Base-by-base conservation (phyloP, 1,140 invertebrate species). In the Solenopsis fugax region DNA sequence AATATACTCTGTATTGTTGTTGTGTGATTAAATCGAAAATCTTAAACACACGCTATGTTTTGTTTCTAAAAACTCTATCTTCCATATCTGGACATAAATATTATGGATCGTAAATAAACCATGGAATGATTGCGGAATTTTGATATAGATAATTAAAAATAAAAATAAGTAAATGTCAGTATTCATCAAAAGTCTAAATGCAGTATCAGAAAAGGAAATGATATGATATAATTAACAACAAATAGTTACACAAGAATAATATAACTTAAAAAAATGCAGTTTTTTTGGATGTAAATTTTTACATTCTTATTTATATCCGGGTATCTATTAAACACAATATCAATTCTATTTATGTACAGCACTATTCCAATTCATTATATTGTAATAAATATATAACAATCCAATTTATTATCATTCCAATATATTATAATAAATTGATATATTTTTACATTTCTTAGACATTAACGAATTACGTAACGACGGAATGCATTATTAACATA, bases 1-100 rank as follows among this genome's bases (percentile, higher is more conserved):
- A 95, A 95, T 90, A 94, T 95, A 95, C 87, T 93, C 93, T 95
- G 94, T 95, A 95, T 95, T 95, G 93, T 94, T 95, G 94, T 95
- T 95, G 94, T 95, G 94, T 95, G 94, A 95, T 95, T 95, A 94
- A 94, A 95, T 94, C 92, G 89, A 93, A 93, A 94, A 85, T n/a
- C 48, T 77, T 24, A 65, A 77, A 85, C n/a, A 45, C 16, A 77
- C 10, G 12, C 1, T 21, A 34, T 9, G n/a, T 45, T 52, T 60
- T 84, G 7, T 76, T 85, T 37, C 52, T 54, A n/a, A 84, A 73
- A 72, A 82, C n/a, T 71, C 7, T 37, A 54, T 41, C 41, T 41
- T 75, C 62, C 73, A 52, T 6, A 78, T 85, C 9, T 62, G 0
- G 12, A 45, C 1, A 65, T 10, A 52, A 50, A 64, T 52, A 78